A percentile compares a stretch with the other conserved stretches of the same genome.
Conservation (phyloP, 2,797 vertebrate species). For the Myripristis jacobus region DNA sequence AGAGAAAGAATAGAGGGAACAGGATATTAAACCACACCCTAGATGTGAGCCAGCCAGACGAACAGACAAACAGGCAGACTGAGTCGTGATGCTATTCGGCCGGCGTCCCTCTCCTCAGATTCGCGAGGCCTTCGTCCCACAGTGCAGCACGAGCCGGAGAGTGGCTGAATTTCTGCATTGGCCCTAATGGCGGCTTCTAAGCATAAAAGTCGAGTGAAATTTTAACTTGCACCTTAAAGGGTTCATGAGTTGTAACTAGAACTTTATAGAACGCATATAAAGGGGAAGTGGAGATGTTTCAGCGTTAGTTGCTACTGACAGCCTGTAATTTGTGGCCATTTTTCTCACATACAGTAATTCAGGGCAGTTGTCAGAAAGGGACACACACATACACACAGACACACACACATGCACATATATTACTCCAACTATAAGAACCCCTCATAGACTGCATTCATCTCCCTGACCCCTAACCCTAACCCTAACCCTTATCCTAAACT, state of each 20-base stretch:
- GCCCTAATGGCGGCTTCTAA: background rate
- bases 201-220: background rate
- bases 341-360: constrained; percentile 39
- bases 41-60: constrained; percentile 57
- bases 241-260: constrained; percentile 22
- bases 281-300: constrained; percentile 21
- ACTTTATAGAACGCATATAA: constrained; percentile 26
- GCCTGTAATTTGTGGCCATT: constrained; percentile 43
- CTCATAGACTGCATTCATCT: constrained; percentile 23
- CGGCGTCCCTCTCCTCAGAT: constrained; percentile 28
- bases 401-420: constrained; percentile 17
- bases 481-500: too few relatives aligned
- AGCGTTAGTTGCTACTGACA: constrained; percentile 15
- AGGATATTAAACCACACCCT: constrained; percentile 85
- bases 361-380: constrained; percentile 27
- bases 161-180: background rate
- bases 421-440: constrained; percentile 29
- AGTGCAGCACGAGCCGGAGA: constrained; percentile 27
- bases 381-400: constrained; percentile 10
- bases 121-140: constrained; percentile 25
- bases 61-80: constrained; percentile 42
- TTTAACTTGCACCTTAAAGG: constrained; percentile 6
- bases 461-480: constrained; percentile 13
- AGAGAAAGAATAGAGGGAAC: constrained; percentile 57
- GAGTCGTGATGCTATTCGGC: constrained; percentile 38